Base-by-base conservation (phyloP, 2,888 invertebrate species). In the Phragmatobia fuliginosa region DNA sequence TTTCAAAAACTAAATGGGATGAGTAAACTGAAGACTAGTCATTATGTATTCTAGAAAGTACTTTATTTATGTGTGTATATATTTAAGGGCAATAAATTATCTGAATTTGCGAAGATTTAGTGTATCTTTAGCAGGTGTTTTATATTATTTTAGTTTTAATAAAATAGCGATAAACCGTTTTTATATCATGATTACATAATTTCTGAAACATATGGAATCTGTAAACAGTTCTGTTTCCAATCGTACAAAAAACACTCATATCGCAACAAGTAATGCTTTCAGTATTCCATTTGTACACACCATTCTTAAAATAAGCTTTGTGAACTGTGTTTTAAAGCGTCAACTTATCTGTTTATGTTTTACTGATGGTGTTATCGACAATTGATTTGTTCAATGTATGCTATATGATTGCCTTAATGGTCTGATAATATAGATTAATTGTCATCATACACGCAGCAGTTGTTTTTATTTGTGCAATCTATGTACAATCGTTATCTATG, bases 1-100 rank as follows among this genome's bases (percentile, higher is more conserved):
- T 83, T 74, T 80, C 70, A 28, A 41, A 18, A 41, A 18, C 76
- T 77, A 74, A 72, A 79, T 74, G 75, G 77, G 73, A 67, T 73
- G 74, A 64, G 71, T 76, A 73, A 68, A 72, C 71, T 69, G 71
- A 70, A 67, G 75, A 74, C 66, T 67, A 58, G 68, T 68, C 62
- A 68, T 76, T 73, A 74, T 21, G 28, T 49, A 18, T 31, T 69
- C 59, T 33, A 56, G 11, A 2, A 56, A 58, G 56, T 60, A 52
- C 64, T 70, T 67, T 45, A 66, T 66, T 74, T 49, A 63, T 10
- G 21, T 25, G 25, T 28, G 14, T 38, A 1, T 38, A 1, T 21
- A 6, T 52, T n/a, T 25, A 25, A 1, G 11, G 21, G 8, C n/a
- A 49, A 25, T 49, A 49, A 3, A 52, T 60, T n/a, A 11, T 1